Percentiles rank a stretch among this genome's conserved stretches.
Evolutionary conservation across 2,888 invertebrate species (phyloP).

Genomic region (Melikaiella ostensackeni): DNA sequence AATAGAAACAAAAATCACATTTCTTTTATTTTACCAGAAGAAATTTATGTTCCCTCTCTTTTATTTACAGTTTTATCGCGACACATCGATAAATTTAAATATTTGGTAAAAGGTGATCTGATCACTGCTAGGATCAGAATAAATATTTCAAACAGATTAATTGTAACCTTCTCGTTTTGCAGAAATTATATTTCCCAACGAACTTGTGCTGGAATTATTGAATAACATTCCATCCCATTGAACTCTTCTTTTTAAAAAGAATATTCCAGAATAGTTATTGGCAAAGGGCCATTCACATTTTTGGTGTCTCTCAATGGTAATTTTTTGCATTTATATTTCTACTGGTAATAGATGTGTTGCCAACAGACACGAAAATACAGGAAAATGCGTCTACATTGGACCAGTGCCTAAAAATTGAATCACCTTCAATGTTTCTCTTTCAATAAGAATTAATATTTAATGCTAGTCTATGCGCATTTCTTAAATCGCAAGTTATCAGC

Average conservation of each 20-base stretch:
- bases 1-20: not conserved
- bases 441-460: conserved; percentile 24
- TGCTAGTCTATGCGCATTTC: conserved; percentile 18
- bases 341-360: conserved; percentile 30
- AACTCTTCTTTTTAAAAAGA: conserved; percentile 43
- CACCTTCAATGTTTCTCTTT: conserved; percentile 18
- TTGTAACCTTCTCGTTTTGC: not conserved
- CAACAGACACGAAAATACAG: conserved; percentile 28
- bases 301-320: conserved; percentile 24
- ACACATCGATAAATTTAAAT: not conserved
- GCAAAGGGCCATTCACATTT: not conserved
- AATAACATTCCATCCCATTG: conserved; percentile 13
- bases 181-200: not conserved
- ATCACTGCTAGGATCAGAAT: not conserved
- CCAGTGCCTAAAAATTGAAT: conserved; percentile 38
- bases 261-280: conserved; percentile 6
- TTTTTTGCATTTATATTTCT: conserved; percentile 28
- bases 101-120: not conserved
- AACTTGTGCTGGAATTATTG: not conserved
- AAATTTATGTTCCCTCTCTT: too few relatives aligned
- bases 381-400: conserved; percentile 29
- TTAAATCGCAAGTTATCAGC: not conserved
- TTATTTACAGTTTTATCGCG: not conserved
- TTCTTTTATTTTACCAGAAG: too few relatives aligned
- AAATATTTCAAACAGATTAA: not conserved